Evolutionary conservation across 30 jellyfish, hydroid and myxozoan genomes (phyloP).

Genomic region (Turritopsis dohrnii): DNA sequence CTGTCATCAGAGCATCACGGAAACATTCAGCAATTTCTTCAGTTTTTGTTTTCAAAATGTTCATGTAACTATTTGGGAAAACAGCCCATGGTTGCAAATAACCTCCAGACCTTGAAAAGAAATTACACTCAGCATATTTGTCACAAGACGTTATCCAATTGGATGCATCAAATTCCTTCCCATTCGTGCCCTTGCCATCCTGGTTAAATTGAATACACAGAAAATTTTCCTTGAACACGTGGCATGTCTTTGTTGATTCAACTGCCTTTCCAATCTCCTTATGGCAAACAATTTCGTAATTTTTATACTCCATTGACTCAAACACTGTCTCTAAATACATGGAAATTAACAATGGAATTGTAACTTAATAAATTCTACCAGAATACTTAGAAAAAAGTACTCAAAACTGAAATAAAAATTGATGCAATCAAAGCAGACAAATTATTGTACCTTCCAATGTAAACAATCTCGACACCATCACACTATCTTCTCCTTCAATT

Average conservation of each 20-base stretch:
- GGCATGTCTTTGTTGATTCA: not conserved
- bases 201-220: not conserved
- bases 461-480: not conserved
- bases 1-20: not conserved
- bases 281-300: not conserved
- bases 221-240: not conserved
- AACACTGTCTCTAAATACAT: not conserved
- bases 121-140: not conserved
- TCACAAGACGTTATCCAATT: not conserved
- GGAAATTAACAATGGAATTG: not conserved
- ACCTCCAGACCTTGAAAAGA: not conserved
- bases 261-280: not conserved
- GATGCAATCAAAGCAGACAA: not conserved
- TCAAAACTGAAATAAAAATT: not conserved
- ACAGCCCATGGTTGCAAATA: not conserved
- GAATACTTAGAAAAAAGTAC: not conserved
- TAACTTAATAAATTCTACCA: not conserved
- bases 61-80: not conserved
- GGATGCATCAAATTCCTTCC: not conserved
- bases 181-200: not conserved
- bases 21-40: not conserved
- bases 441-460: not conserved
- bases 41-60: not conserved
- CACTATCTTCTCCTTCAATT: not conserved
- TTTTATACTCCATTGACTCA: not conserved